Evolutionary conservation across 2,113 vertebrate genomes (phyloP), one percentile per base, ranked within the genome.

Genomic region (Plotosus lineatus): DNA sequence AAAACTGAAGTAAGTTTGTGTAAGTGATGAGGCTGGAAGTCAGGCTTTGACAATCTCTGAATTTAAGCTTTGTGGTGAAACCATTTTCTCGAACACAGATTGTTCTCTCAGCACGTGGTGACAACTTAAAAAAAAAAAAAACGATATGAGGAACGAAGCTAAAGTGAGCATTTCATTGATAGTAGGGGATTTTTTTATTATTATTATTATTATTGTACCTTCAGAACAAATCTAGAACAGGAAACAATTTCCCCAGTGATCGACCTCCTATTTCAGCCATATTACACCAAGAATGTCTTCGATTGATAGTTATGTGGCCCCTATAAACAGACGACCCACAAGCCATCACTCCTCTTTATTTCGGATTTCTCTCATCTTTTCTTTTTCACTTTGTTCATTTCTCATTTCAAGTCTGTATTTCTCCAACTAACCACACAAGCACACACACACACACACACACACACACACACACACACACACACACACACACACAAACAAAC

Each of bases 221-320:
- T 48, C 40, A 78, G 68, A 60, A 51, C 9, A 26, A 42, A 61
- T 72, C 38, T 74, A 26, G 63, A 75, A 26, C 50, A 58, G 23
- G 48, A 53, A 78, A 69, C 72, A 60, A 73, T 69, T 81, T 44
- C 51, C 68, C 5, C 33, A 83, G 71, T 75, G 69, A 76, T 44
- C 33, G 50, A 75, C 58, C 51, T 60, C 36, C 53, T 33, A 63
- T 81, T 83, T 75, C 73, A 74, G 58, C n/a, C n/a, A 65, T 14
- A 60, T 75, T 66, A 56, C 58, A 68, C 23, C 48, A 8, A 72
- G 56, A 38, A 4, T n/a, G 12, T 63, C 26, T 44, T 72, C 12
- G 36, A 81, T 14, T 46, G 72, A 63, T 53, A 58, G 31, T 31
- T 40, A 36, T 36, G 36, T 23, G 17, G 76, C 55, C 42, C 31